Evolutionary conservation across 1,140 invertebrate species (phyloP), one percentile per base, ranked within the genome.

Genomic region (Leptopilina clavipes): DNA sequence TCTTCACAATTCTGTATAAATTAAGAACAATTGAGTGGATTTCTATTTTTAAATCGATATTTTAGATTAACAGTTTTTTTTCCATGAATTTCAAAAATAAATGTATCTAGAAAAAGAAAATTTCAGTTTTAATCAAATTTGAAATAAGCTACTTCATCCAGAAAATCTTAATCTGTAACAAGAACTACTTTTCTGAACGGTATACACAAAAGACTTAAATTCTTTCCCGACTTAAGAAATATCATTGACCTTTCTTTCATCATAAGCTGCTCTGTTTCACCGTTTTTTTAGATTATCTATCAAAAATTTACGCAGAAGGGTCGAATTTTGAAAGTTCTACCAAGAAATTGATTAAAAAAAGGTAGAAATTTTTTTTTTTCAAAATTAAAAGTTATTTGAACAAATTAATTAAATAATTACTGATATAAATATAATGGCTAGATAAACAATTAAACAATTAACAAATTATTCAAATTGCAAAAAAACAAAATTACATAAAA

Each of bases 101-200:
- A 31, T 54, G 12, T 65, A 22, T 1, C 12, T 59, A 22, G 12
- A 31, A n/a, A 31, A 31, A 12, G 25, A 65, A 31, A 40, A 52
- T 52, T 52, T 17, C 0, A 52, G n/a, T 17, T 17, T 52, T 52
- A 52, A 52, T 52, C 48, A 52, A 52, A 17, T 52, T 52, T 52
- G 14, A 11, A 14, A 25, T 1, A 14, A 31, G 25, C 25, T 65
- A 31, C 59, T 65, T 65, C 14, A 31, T 31, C 59, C 59, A n/a
- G 59, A 65, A 65, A 65, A 65, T 65, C 59, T n/a, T 65, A 37
- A 65, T 65, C 25, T 25, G 48, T 52, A 17, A 17, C 48, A 17
- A 17, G 48, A 52, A 52, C 48, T 52, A 31, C 22, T 65, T n/a
- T 65, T 65, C 12, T 40, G 37, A 40, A 40, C 8, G 37, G 22